phyloP scores from a whole-genome alignment of 2,113 vertebrate genomes.

The Psammodynastes pulverulentus region DNA sequence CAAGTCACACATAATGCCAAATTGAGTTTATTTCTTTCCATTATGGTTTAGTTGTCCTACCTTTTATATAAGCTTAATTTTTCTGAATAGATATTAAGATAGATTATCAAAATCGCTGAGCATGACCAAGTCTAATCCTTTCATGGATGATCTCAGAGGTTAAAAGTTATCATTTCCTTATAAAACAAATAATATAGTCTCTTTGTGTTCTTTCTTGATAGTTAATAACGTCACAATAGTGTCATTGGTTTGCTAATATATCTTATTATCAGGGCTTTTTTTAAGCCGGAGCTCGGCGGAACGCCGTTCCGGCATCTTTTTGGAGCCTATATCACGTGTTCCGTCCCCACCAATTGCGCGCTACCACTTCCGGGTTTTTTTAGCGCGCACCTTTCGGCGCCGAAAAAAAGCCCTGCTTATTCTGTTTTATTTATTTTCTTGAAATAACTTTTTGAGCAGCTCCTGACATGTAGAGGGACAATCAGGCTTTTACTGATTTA shows the following conservation, averaged over 20 bases:
- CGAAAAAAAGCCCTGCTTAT: no score
- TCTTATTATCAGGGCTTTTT: no score
- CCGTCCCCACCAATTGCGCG: no score
- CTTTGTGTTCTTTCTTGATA: conserved; percentile 28
- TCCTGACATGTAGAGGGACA: conserved; percentile 38
- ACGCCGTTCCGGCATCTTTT: no score
- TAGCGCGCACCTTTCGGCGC: no score
- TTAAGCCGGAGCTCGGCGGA: no score
- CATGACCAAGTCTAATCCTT: conserved; percentile 42
- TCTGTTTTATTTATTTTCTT: conserved; percentile 44
- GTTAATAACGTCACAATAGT: conserved; percentile 32
- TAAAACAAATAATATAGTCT: conserved; percentile 37
- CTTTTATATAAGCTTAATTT: conserved; percentile 56
- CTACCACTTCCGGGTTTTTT: no score
- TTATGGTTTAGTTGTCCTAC: conserved; percentile 50
- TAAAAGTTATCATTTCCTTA: conserved; percentile 56
- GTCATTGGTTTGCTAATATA: conserved; percentile 53
- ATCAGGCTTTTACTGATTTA: conserved; percentile 35
- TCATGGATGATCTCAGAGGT: conserved; percentile 36
- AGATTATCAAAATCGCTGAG: conserved; percentile 41
- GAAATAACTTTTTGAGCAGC: conserved; percentile 36
- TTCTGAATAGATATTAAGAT: conserved; percentile 51
- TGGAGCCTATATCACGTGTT: no score
- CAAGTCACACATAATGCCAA: conserved; percentile 40
- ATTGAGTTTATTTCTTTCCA: conserved; percentile 22